phyloP scores from a whole-genome alignment of 1,140 invertebrate species.

The Drosophila oshimai region DNA sequence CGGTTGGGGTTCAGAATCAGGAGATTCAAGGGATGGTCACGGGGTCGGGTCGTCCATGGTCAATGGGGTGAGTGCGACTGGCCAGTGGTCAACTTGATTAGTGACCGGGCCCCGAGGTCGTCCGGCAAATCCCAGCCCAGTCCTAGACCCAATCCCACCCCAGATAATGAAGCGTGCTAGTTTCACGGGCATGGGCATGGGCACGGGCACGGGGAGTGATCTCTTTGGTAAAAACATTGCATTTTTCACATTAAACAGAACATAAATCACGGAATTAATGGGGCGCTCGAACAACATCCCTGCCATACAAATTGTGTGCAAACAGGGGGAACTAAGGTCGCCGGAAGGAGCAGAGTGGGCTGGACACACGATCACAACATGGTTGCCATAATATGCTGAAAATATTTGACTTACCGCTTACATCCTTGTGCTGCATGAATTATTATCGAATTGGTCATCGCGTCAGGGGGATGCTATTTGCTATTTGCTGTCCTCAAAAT shows the following conservation, averaged over 20 bases:
- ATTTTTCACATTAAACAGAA: conserved; percentile 82
- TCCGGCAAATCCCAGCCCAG: conserved; percentile 7
- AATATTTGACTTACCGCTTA: conserved; percentile 79
- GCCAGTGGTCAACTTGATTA: conserved; percentile 81
- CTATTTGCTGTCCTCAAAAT: background rate
- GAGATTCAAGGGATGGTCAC: conserved; percentile 7
- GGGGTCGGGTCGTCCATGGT: conserved; percentile 31
- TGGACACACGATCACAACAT: conserved; percentile 79
- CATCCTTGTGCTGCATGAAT: conserved; percentile 56
- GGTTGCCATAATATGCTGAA: conserved; percentile 55
- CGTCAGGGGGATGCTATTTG: background rate
- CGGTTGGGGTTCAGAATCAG: background rate
- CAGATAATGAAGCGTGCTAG: conserved; percentile 50
- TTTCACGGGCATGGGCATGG: conserved; percentile 55
- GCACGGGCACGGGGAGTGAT: conserved; percentile 70
- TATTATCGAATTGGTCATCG: conserved; percentile 59
- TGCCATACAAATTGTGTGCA: conserved; percentile 53
- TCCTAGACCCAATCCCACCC: conserved; percentile 5
- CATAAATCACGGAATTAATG: conserved; percentile 81
- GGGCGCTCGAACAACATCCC: conserved; percentile 24
- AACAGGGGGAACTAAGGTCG: background rate
- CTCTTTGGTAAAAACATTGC: conserved; percentile 80
- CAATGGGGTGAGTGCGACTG: conserved; percentile 21
- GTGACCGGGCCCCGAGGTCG: conserved; percentile 56
- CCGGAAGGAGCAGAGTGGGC: conserved; percentile 43